Percentiles rank a stretch among this genome's conserved stretches.
Conservation (phyloP, 92 coral and sea anemone species). For the Hydrozoanthus gracilis region DNA sequence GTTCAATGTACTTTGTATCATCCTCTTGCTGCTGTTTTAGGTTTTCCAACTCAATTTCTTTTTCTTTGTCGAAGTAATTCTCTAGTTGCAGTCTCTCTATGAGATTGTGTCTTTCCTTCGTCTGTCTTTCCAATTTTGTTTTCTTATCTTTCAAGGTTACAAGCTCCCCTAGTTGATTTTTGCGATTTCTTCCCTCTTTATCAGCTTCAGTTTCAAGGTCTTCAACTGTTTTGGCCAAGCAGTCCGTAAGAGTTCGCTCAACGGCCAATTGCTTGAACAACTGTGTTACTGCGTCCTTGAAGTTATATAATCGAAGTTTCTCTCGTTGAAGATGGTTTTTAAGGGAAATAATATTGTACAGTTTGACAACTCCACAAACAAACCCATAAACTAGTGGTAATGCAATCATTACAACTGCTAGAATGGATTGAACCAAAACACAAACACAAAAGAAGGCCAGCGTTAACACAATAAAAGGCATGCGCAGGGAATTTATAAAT, state of each 20-base stretch:
- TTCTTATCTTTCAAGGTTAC: conserved; percentile 48
- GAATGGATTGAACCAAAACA: neutral
- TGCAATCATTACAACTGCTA: neutral
- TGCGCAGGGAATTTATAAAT: neutral
- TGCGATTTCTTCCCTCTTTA: neutral
- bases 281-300: neutral
- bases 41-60: conserved; percentile 36
- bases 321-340: conserved; percentile 7
- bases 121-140: conserved; percentile 37
- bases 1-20: conserved; percentile 48
- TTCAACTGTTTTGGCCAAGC: conserved; percentile 27
- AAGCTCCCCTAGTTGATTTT: neutral
- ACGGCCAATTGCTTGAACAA: conserved; percentile 23
- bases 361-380: neutral
- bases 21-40: conserved; percentile 50
- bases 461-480: conserved; percentile 1
- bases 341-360: conserved; percentile 12
- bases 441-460: conserved; percentile 7
- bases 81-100: conserved; percentile 60
- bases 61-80: conserved; percentile 47
- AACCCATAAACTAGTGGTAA: conserved; percentile 33
- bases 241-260: conserved; percentile 34
- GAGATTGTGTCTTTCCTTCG: conserved; percentile 53
- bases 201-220: neutral
- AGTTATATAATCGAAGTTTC: neutral